Evolutionary conservation across 2,888 invertebrate species (phyloP).

Genomic region (Himalopsyche anomala): DNA sequence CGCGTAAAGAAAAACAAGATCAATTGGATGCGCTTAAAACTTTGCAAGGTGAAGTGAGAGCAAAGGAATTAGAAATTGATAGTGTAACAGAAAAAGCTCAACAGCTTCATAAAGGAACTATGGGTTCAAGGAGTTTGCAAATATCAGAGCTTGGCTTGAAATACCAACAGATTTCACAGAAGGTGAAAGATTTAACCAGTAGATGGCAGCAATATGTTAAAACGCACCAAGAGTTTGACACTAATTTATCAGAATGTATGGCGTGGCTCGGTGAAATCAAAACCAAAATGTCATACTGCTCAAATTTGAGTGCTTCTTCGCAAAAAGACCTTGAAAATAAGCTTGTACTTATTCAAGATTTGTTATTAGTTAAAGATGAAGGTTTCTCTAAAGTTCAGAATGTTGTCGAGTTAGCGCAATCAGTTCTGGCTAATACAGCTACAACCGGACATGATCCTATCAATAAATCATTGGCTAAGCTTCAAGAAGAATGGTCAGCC

Average conservation of each 20-base stretch:
- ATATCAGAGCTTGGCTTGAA: conserved; percentile 94
- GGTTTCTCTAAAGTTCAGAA: conserved; percentile 92
- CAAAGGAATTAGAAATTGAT: conserved; percentile 94
- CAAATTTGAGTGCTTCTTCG: conserved; percentile 87
- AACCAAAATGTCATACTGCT: conserved; percentile 91
- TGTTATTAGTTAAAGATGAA: conserved; percentile 93
- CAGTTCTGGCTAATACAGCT: conserved; percentile 93
- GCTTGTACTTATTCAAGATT: conserved; percentile 89
- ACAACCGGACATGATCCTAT: conserved; percentile 91
- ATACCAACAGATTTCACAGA: conserved; percentile 92
- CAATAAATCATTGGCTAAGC: conserved; percentile 86
- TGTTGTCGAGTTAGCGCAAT: conserved; percentile 93
- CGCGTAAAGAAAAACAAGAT: conserved; percentile 87
- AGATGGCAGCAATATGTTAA: conserved; percentile 95
- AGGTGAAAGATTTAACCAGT: conserved; percentile 92
- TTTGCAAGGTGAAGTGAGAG: conserved; percentile 91
- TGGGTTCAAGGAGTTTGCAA: conserved; percentile 86
- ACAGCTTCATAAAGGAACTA: conserved; percentile 84
- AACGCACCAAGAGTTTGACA: conserved; percentile 91
- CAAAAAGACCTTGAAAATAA: conserved; percentile 92
- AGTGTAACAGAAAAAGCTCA: conserved; percentile 94
- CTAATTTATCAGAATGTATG: conserved; percentile 85
- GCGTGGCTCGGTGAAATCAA: conserved; percentile 90
- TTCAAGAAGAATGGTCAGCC: conserved; percentile 94
- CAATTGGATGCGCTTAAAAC: conserved; percentile 88